These are phyloP conservation scores for Hirundichthys speculiger DNA, from an alignment of 2,113 vertebrate species.

Conservation along the genomic window DNA sequence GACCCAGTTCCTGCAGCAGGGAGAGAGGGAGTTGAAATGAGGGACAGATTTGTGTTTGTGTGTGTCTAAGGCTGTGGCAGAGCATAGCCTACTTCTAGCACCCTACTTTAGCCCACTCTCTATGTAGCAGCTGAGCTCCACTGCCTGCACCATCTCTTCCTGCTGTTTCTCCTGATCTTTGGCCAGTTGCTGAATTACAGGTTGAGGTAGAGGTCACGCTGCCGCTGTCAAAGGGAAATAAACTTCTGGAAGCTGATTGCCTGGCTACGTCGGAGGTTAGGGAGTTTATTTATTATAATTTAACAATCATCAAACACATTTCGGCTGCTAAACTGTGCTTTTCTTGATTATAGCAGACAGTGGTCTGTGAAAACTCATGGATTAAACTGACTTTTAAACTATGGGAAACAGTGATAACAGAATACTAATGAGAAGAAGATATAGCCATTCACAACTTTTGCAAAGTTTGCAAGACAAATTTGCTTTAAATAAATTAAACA, in stretches of 20 bases:
- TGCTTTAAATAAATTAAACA: too few relatives aligned
- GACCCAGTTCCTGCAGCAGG: constrained; percentile 72
- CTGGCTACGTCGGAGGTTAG: not conserved
- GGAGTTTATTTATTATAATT: too few relatives aligned
- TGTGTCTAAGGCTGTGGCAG: constrained; percentile 45
- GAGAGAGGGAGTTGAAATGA: constrained; percentile 32
- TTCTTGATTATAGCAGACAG: too few relatives aligned
- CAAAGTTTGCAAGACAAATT: too few relatives aligned
- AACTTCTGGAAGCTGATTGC: constrained; percentile 2
- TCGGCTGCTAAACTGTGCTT: too few relatives aligned
- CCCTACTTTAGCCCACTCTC: constrained; percentile 73
- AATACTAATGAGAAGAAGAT: too few relatives aligned
- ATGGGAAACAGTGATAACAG: too few relatives aligned
- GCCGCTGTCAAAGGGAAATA: constrained; percentile 4
- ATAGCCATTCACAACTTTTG: too few relatives aligned
- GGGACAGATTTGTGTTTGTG: constrained; percentile 52
- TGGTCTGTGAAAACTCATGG: too few relatives aligned
- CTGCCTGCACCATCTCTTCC: constrained; percentile 22
- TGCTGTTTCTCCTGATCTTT: constrained; percentile 8
- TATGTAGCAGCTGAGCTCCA: constrained; percentile 36
- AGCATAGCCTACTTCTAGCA: constrained; percentile 80
- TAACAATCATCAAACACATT: too few relatives aligned
- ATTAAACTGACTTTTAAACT: too few relatives aligned
- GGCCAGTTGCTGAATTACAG: too few relatives aligned
- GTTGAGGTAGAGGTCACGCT: constrained; percentile 5